phyloP scores from a whole-genome alignment of 1,140 invertebrate species.

The Drosophila bocki region DNA sequence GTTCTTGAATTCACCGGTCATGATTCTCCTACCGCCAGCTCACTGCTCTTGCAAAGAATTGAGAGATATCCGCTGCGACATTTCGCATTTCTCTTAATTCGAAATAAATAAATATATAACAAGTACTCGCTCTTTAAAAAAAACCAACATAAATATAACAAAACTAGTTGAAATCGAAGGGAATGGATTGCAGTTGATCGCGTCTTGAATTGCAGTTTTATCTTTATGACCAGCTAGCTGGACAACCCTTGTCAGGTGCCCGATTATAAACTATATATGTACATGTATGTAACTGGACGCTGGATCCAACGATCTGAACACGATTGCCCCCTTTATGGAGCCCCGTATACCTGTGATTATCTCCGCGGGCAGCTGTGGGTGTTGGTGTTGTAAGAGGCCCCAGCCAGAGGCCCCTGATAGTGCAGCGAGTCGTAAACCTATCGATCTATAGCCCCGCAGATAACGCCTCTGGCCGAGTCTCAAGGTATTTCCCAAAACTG shows the following conservation, averaged over 20 bases:
- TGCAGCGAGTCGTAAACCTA: slow-evolving; percentile 64
- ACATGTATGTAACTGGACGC: slow-evolving; percentile 30
- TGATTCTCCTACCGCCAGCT: slow-evolving; percentile 1
- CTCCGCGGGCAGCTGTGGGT: slow-evolving; percentile 31
- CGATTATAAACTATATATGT: slow-evolving; percentile 53
- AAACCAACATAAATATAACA: not conserved
- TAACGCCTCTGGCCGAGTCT: slow-evolving; percentile 41
- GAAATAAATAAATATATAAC: too few species aligned
- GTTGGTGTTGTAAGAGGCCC: slow-evolving; percentile 63
- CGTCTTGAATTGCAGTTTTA: slow-evolving; percentile 40
- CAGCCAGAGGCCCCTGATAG: slow-evolving; percentile 50
- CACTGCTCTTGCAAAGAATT: not conserved
- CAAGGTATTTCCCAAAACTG: slow-evolving; percentile 37
- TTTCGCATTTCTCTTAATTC: not conserved
- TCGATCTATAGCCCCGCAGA: slow-evolving; percentile 69
- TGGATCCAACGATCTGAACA: slow-evolving; percentile 30
- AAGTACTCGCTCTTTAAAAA: too few species aligned
- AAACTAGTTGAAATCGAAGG: not conserved
- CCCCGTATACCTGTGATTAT: slow-evolving; percentile 47
- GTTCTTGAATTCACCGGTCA: slow-evolving; percentile 16
- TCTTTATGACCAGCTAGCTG: slow-evolving; percentile 59
- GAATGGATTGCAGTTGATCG: slow-evolving; percentile 15
- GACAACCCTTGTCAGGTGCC: slow-evolving; percentile 55
- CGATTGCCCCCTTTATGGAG: slow-evolving; percentile 37
- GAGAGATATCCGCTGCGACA: not conserved